These are phyloP conservation scores for Rhingia campestris DNA, from an alignment of 2,888 invertebrate species.

Conservation along the genomic window DNA sequence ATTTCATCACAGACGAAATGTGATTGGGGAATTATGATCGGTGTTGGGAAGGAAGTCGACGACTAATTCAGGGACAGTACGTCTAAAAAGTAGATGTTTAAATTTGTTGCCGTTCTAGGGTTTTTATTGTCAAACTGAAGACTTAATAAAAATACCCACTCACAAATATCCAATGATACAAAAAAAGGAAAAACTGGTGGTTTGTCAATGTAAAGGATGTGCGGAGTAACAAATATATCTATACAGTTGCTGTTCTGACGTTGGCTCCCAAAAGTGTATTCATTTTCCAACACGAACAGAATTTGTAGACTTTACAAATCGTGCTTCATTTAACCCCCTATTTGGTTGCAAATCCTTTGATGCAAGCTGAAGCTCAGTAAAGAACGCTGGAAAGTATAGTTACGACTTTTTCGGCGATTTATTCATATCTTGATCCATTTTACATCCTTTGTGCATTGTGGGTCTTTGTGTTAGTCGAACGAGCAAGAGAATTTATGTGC, in stretches of 20 bases:
- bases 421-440: constrained; percentile 68
- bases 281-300: not conserved
- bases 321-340: constrained; percentile 14
- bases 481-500: constrained; percentile 49
- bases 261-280: not conserved
- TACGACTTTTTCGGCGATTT: constrained; percentile 68
- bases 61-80: constrained; percentile 16
- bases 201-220: constrained; percentile 12
- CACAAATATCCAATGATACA: constrained; percentile 30
- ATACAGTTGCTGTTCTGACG: constrained; percentile 12
- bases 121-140: constrained; percentile 52
- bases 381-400: constrained; percentile 44
- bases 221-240: constrained; percentile 13
- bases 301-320: constrained; percentile 65
- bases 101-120: constrained; percentile 12
- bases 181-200: constrained; percentile 12
- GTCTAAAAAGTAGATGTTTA: constrained; percentile 33
- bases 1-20: constrained; percentile 50
- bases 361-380: constrained; percentile 40
- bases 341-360: not conserved
- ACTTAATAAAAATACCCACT: constrained; percentile 44
- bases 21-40: constrained; percentile 61
- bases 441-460: constrained; percentile 71
- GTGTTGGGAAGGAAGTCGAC: constrained; percentile 35
- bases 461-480: constrained; percentile 26